Conservation (phyloP, 1,140 invertebrate species). For the Rhopalosiphum maidis region DNA sequence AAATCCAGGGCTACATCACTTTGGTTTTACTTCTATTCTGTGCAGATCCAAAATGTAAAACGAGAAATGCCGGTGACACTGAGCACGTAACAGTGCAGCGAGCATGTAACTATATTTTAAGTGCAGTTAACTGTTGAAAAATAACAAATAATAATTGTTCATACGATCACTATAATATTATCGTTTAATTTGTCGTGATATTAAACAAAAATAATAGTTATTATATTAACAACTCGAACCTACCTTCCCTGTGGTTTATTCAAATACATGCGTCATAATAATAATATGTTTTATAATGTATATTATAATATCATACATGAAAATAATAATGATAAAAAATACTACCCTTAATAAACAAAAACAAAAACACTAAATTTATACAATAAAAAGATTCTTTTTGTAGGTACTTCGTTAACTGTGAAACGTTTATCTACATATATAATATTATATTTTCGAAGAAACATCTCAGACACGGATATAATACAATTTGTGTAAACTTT, state of each 20-base stretch:
- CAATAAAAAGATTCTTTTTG: not conserved
- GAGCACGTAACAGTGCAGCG: too few species aligned
- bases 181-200: not conserved
- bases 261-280: not conserved
- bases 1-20: too few species aligned
- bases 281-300: not conserved
- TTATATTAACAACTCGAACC: not conserved
- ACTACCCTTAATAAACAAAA: not conserved
- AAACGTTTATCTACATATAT: not conserved
- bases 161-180: not conserved
- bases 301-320: not conserved
- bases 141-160: too few species aligned
- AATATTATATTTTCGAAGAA: not conserved
- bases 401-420: not conserved
- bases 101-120: too few species aligned
- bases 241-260: not conserved
- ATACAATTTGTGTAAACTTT: constrained; percentile 14
- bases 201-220: not conserved
- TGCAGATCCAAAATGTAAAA: too few species aligned
- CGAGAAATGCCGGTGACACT: too few species aligned
- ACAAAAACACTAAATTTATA: not conserved
- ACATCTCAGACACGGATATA: not conserved
- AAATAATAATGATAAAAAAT: not conserved
- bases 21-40: too few species aligned
- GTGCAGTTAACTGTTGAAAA: too few species aligned